phyloP scores from a whole-genome alignment of 2,113 vertebrate genomes.

The Gallinago paraguaiae region DNA sequence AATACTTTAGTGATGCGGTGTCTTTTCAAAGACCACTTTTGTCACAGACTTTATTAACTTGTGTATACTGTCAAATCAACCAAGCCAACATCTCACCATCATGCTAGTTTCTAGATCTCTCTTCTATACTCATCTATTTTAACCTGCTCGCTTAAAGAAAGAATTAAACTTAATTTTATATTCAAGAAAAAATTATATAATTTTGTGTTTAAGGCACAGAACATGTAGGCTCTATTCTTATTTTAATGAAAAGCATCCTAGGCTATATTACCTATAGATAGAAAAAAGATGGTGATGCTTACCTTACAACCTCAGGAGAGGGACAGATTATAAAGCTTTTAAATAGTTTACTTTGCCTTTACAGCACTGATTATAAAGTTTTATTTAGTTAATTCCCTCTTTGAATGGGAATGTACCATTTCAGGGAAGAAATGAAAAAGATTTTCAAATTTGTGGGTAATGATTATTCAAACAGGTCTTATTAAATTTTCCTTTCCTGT shows the following conservation, averaged over 20 bases:
- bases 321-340: background rate
- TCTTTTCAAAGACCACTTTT: background rate
- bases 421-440: background rate
- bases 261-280: background rate
- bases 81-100: background rate
- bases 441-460: background rate
- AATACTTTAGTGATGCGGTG: background rate
- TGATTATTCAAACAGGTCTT: background rate
- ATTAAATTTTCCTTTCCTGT: background rate
- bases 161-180: background rate
- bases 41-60: background rate
- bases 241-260: background rate
- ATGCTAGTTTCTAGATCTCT: background rate
- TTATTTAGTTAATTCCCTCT: background rate
- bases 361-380: background rate
- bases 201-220: background rate
- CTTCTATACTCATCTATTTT: background rate
- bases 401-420: background rate
- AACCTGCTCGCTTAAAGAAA: background rate
- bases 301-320: background rate
- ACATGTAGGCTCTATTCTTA: background rate
- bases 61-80: background rate
- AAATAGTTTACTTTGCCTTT: background rate
- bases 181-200: background rate
- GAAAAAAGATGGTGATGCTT: background rate